phyloP scores from a whole-genome alignment of 2,113 vertebrate species.

The Myanophis thanlyinensis region DNA sequence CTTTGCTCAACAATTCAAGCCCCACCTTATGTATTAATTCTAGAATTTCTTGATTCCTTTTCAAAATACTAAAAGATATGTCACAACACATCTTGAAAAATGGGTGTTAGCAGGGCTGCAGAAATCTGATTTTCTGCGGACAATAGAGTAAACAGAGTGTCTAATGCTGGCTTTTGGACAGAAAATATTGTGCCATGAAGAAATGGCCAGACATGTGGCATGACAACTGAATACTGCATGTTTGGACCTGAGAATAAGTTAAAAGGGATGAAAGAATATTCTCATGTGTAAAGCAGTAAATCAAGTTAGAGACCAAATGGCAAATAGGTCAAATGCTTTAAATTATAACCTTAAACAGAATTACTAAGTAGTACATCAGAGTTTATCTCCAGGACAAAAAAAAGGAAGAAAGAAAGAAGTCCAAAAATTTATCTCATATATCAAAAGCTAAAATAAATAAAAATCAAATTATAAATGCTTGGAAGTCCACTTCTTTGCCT shows the following conservation, averaged over 20 bases:
- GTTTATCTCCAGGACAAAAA: background rate
- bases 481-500: background rate
- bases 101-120: conserved; percentile 91
- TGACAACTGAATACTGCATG: conserved; percentile 94
- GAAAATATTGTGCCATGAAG: conserved; percentile 95
- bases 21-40: conserved; percentile 94
- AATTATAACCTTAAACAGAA: background rate
- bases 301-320: background rate
- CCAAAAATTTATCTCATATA: background rate
- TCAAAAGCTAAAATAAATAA: background rate
- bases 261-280: conserved; percentile 85
- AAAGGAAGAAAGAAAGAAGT: no score
- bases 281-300: background rate
- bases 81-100: conserved; percentile 94
- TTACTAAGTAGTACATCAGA: background rate
- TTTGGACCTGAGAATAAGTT: conserved; percentile 90
- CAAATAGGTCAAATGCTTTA: background rate
- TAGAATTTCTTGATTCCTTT: conserved; percentile 96
- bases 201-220: conserved; percentile 95
- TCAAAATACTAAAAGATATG: conserved; percentile 98
- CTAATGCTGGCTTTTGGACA: conserved; percentile 90
- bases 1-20: background rate
- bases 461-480: background rate
- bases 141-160: conserved; percentile 91
- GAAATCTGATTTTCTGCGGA: conserved; percentile 94